Evolutionary conservation across 2,797 vertebrate species (phyloP), one percentile per base, ranked within the genome.

Genomic region (Pitangus sulphuratus): DNA sequence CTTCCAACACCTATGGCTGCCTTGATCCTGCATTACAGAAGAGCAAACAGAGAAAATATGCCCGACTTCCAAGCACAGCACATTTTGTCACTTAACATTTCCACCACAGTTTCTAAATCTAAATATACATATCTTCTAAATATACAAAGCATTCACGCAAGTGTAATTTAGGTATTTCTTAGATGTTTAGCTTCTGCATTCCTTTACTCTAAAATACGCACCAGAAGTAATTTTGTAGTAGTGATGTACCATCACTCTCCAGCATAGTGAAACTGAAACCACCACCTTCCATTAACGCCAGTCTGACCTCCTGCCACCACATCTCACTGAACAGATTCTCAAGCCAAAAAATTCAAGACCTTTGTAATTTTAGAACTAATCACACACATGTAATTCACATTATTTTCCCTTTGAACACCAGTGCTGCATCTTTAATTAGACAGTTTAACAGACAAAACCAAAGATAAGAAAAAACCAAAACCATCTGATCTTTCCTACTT

Each of bases 271-370:
- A 84, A 66, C 35, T 5, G 15, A 76, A 81, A 47, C 12, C n/a
- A 61, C 15, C 3, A 17, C 2, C 1, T 0, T 58, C 30, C 0
- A 0, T 2, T 57, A 65, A 61, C 1, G 1, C 11, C 33, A 77
- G 25, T 11, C 71, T 56, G 42, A 86, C 30, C 45, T 57, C 42
- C 47, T 57, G 11, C 47, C 33, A 72, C 33, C 35, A 33, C 14
- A 33, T 25, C 39, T 51, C 40, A 37, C 11, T 25, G 31, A 84
- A 78, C 15, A 65, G 22, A 69, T 72, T 74, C 57, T 66, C 28
- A 66, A 71, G 16, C 4, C 9, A 61, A 33, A 71, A 54, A 64
- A n/a, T 22, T 54, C 10, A 25, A n/a, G 17, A 54, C 25, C 11
- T 45, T 56, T n/a, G 7, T 25, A 50, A 60, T 54, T 84, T 78